Percentiles rank a stretch among this genome's conserved stretches.
Evolutionary conservation across 1,140 invertebrate genomes (phyloP).

Genomic region (Brachionus paranguensis): DNA sequence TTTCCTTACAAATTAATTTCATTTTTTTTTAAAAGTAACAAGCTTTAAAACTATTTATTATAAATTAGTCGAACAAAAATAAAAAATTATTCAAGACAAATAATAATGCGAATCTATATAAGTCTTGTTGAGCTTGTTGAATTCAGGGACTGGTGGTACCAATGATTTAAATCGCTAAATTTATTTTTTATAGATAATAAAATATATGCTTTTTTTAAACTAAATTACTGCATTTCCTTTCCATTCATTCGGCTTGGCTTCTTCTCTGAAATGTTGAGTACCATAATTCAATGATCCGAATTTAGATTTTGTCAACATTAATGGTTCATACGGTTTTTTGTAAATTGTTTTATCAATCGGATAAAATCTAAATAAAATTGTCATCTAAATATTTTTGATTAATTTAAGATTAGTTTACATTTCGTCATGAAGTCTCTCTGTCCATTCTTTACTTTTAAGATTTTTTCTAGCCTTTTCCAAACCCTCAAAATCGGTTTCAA

Average conservation of each 20-base stretch:
- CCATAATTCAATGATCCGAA: slow-evolving; percentile 52
- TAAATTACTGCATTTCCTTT: slow-evolving; percentile 44
- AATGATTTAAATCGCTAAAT: slow-evolving; percentile 52
- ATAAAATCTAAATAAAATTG: slow-evolving; percentile 46
- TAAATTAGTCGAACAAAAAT: neutral
- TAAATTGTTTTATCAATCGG: slow-evolving; percentile 46
- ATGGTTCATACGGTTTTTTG: slow-evolving; percentile 46
- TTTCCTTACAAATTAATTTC: no score
- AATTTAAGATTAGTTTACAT: slow-evolving; percentile 44
- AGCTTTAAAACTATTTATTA: neutral
- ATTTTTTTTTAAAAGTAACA: no score
- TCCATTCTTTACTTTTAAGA: slow-evolving; percentile 53
- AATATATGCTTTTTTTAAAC: neutral
- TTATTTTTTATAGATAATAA: slow-evolving; percentile 7
- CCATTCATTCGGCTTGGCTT: slow-evolving; percentile 46
- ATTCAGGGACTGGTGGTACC: slow-evolving; percentile 53
- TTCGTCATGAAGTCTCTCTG: slow-evolving; percentile 51
- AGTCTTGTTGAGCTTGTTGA: slow-evolving; percentile 54
- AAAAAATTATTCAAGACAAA: neutral
- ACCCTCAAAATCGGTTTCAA: slow-evolving; percentile 50
- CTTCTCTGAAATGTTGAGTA: slow-evolving; percentile 51
- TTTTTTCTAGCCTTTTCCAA: slow-evolving; percentile 50
- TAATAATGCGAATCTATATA: slow-evolving; percentile 43
- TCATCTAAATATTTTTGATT: neutral
- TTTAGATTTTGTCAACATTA: slow-evolving; percentile 49